Evolutionary conservation across 2,113 vertebrate genomes (phyloP).

Genomic region (Chloropsis hardwickii): DNA sequence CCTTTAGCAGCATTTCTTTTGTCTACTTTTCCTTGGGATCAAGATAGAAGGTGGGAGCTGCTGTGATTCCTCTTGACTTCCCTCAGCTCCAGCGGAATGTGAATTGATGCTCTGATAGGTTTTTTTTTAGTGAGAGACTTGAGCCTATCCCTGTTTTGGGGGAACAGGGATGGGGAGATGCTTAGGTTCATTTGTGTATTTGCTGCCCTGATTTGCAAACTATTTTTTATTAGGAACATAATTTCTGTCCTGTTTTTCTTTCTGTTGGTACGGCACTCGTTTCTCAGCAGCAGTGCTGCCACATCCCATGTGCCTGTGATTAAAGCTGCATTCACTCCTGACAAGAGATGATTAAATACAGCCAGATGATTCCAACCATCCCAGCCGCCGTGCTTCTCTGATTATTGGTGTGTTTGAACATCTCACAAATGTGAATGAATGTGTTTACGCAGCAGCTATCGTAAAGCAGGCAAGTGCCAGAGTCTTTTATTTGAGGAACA

Average conservation of each 20-base stretch:
- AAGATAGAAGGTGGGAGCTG: neutral
- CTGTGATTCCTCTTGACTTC: neutral
- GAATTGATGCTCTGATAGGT: neutral
- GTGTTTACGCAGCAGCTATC: neutral
- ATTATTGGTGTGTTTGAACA: neutral
- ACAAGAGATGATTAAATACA: slow-evolving; percentile 4
- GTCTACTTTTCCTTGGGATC: neutral
- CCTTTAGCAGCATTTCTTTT: neutral
- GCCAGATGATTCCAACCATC: neutral
- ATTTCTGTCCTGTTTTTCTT: neutral
- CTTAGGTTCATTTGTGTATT: neutral
- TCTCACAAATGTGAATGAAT: neutral
- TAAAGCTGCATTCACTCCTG: slow-evolving; percentile 4
- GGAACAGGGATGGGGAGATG: neutral
- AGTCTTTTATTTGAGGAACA: neutral
- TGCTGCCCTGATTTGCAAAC: neutral
- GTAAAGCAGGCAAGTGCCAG: neutral
- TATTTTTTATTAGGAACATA: neutral
- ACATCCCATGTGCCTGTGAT: neutral
- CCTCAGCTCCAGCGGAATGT: neutral
- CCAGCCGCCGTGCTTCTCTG: neutral
- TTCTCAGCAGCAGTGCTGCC: neutral
- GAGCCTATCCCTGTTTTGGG: neutral
- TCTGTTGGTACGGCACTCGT: fast-evolving
- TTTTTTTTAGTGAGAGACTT: neutral